Evolutionary conservation across 2,888 invertebrate genomes (phyloP).

Genomic region (Trachelus tabidus): DNA sequence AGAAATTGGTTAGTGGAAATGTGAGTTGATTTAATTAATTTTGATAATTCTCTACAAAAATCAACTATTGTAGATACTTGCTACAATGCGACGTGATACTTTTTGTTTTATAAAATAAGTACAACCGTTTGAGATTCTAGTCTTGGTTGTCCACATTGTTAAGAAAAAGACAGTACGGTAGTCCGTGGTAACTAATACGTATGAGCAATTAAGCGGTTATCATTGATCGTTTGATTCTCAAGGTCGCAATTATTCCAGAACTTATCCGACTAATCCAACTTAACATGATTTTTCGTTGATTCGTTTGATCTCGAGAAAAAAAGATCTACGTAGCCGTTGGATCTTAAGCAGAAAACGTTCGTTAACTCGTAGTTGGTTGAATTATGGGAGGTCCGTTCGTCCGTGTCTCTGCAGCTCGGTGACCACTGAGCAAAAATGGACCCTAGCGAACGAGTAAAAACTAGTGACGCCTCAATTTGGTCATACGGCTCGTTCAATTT

Average conservation of each 20-base stretch:
- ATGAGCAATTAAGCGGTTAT: background rate
- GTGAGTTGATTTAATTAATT: background rate
- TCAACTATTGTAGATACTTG: background rate
- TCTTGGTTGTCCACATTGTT: background rate
- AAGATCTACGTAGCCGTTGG: background rate
- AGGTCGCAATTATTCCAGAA: background rate
- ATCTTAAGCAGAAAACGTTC: conserved; percentile 19
- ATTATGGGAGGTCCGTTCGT: conserved; percentile 6
- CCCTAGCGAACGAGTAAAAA: conserved; percentile 25
- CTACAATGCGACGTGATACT: background rate
- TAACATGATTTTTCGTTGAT: no score
- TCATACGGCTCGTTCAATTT: conserved; percentile 10
- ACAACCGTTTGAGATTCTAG: background rate
- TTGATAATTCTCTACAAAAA: background rate
- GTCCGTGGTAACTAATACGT: no score
- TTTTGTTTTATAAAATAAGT: background rate
- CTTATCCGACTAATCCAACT: background rate
- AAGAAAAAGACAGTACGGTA: no score
- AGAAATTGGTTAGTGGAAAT: background rate
- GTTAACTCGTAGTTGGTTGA: conserved; percentile 37
- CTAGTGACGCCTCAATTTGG: conserved; percentile 34
- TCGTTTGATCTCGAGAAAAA: background rate
- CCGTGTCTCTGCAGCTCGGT: conserved; percentile 3
- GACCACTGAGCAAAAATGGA: conserved; percentile 17
- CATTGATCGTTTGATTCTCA: background rate